Conservation (phyloP, 2,888 invertebrate genomes). For the Drosophila meridiana region DNA sequence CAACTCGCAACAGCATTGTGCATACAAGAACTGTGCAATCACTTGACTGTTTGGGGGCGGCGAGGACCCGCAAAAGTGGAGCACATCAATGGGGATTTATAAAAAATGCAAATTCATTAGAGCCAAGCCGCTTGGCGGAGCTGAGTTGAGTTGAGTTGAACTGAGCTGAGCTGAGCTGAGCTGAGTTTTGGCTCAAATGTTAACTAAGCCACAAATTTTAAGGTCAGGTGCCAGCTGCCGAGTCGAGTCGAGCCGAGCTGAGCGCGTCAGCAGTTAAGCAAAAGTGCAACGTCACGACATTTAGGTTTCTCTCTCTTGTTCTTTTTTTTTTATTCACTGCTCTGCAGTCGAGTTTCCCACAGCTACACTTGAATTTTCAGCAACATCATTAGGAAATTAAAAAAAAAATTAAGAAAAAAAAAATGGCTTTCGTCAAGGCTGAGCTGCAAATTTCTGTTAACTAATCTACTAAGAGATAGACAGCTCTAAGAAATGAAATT, state of each 20-base stretch:
- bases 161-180: constrained; percentile 42
- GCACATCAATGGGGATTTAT: constrained; percentile 79
- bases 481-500: not conserved
- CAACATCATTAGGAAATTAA: constrained; percentile 73
- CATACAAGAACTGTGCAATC: constrained; percentile 54
- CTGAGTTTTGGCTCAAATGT: constrained; percentile 54
- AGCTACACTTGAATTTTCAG: constrained; percentile 37
- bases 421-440: constrained; percentile 8
- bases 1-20: constrained; percentile 19
- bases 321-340: not conserved
- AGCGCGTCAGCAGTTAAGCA: constrained; percentile 46
- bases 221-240: constrained; percentile 3
- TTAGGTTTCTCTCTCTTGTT: constrained; percentile 1
- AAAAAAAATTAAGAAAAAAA: constrained; percentile 44
- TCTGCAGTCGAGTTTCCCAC: constrained; percentile 6
- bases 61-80: constrained; percentile 57
- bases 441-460: not conserved
- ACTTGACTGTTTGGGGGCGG: constrained; percentile 47
- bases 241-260: not conserved
- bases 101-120: constrained; percentile 80
- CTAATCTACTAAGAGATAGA: constrained; percentile 5
- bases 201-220: constrained; percentile 20
- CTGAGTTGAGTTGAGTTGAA: not conserved
- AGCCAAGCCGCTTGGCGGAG: constrained; percentile 50
- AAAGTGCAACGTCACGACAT: constrained; percentile 67